phyloP scores from a whole-genome alignment of 2,888 invertebrate genomes.

The Habroteleia sp. region DNA sequence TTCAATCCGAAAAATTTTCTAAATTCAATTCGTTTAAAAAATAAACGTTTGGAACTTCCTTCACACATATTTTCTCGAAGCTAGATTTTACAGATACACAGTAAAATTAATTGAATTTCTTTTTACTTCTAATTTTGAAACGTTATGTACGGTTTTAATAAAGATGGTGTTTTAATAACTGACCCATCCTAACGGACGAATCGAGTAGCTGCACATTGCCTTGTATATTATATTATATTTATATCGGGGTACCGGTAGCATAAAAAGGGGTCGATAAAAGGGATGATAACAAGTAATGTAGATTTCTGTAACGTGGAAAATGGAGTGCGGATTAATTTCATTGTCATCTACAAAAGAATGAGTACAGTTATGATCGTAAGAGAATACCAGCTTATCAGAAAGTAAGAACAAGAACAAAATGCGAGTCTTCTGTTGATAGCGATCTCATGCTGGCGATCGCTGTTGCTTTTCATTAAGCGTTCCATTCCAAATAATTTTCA shows the following conservation, averaged over 20 bases:
- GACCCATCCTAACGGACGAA: conserved; percentile 43
- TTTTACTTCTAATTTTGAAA: too few relatives aligned
- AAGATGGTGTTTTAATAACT: too few relatives aligned
- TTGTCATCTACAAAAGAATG: conserved; percentile 38
- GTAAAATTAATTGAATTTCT: too few relatives aligned
- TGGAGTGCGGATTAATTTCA: conserved; percentile 63
- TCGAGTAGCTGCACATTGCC: conserved; percentile 19
- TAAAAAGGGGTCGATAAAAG: conserved; percentile 61
- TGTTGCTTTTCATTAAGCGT: conserved; percentile 26
- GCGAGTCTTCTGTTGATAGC: conserved; percentile 16
- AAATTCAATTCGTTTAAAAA: too few relatives aligned
- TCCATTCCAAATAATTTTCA: conserved; percentile 6
- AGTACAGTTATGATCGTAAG: too few relatives aligned
- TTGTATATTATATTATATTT: conserved; percentile 46
- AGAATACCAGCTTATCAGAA: conserved; percentile 31
- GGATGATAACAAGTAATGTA: conserved; percentile 62
- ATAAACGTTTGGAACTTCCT: too few relatives aligned
- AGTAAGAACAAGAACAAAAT: conserved; percentile 42
- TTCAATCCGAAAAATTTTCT: too few relatives aligned
- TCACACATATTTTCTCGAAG: too few relatives aligned
- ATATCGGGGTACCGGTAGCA: conserved; percentile 33
- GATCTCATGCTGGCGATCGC: conserved; percentile 4
- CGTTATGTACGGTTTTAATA: too few relatives aligned
- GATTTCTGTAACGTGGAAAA: conserved; percentile 69
- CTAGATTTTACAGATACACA: too few relatives aligned